Conservation (phyloP, 2,797 vertebrate species). For the Alfaro cultratus region DNA sequence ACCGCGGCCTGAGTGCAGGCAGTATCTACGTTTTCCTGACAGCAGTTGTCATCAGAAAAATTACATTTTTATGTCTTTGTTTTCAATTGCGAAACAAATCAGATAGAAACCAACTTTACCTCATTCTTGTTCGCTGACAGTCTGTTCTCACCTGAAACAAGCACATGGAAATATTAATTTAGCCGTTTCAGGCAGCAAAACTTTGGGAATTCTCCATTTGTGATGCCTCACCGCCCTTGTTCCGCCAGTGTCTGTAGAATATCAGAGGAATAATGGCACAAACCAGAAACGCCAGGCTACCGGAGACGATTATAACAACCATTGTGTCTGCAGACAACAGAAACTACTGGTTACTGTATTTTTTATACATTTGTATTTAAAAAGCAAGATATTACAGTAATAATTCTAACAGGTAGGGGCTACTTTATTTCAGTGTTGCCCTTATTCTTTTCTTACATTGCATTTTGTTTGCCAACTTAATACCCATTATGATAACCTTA, state of each 20-base stretch:
- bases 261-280: slow-evolving; percentile 73
- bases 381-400: background rate
- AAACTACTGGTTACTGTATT: background rate
- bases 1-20: slow-evolving; percentile 20
- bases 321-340: slow-evolving; percentile 60
- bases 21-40: slow-evolving; percentile 32
- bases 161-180: background rate
- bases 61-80: background rate
- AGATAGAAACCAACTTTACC: slow-evolving; percentile 38
- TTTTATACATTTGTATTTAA: no score
- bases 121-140: slow-evolving; percentile 22
- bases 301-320: slow-evolving; percentile 69
- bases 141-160: slow-evolving; percentile 33
- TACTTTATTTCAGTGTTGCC: background rate
- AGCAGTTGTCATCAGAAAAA: slow-evolving; percentile 34
- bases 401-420: background rate
- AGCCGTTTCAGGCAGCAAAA: background rate
- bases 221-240: slow-evolving; percentile 44
- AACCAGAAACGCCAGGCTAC: slow-evolving; percentile 72
- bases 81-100: background rate
- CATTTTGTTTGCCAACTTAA: background rate
- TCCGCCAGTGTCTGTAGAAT: slow-evolving; percentile 63
- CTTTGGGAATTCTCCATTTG: background rate
- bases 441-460: background rate
- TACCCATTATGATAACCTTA: background rate